These are phyloP conservation scores for Pongo abelii DNA, from an alignment of 2,113 vertebrate genomes.

Conservation along the genomic window DNA sequence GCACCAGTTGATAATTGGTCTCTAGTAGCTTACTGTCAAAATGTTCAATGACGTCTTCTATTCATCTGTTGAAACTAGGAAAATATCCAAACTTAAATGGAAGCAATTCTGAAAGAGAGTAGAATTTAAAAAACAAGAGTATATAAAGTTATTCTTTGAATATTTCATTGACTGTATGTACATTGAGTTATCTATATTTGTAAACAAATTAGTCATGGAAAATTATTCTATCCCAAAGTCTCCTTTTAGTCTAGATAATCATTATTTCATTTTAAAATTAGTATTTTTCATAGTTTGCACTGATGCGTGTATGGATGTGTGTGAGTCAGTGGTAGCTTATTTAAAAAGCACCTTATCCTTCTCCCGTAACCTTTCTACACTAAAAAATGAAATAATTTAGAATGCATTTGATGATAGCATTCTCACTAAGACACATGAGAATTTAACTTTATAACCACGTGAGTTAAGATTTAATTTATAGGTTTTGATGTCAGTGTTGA, in stretches of 20 bases:
- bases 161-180: background rate
- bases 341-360: background rate
- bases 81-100: background rate
- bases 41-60: background rate
- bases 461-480: slow-evolving; percentile 63
- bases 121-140: background rate
- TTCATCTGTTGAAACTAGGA: slow-evolving; percentile 33
- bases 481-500: background rate
- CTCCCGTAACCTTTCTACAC: background rate
- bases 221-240: background rate
- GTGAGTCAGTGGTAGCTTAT: background rate
- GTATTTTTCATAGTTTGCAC: slow-evolving; percentile 17
- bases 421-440: slow-evolving; percentile 41
- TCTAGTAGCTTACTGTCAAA: background rate
- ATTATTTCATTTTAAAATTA: slow-evolving; percentile 38
- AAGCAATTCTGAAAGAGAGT: background rate
- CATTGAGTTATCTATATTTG: slow-evolving; percentile 9
- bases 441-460: slow-evolving; percentile 55
- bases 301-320: background rate
- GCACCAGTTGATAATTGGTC: slow-evolving; percentile 1
- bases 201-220: slow-evolving; percentile 19
- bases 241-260: slow-evolving; percentile 36
- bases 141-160: background rate
- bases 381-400: background rate
- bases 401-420: background rate